These are phyloP conservation scores for Bothrops jararaca DNA, from an alignment of 2,113 vertebrate species.

Conservation along the genomic window DNA sequence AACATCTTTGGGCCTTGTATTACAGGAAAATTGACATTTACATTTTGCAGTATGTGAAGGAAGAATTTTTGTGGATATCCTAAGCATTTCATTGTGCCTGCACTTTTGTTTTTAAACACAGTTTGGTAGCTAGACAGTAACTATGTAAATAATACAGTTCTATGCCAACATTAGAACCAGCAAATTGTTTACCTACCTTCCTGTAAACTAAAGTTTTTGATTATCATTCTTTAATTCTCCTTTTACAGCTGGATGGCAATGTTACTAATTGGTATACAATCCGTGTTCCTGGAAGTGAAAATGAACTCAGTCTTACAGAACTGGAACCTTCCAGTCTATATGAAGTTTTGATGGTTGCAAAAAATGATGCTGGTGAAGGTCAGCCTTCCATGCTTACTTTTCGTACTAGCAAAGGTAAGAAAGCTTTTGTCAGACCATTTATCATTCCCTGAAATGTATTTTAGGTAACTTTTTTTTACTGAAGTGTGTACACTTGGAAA, in stretches of 20 bases:
- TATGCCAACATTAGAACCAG: background rate
- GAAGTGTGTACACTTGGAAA: background rate
- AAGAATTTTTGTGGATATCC: accelerated
- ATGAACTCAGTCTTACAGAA: constrained; percentile 85
- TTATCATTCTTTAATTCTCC: constrained; percentile 38
- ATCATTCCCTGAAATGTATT: background rate
- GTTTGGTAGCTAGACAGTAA: accelerated
- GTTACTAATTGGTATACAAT: constrained; percentile 85
- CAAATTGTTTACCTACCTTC: background rate
- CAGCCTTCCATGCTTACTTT: constrained; percentile 98
- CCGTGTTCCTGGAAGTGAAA: constrained; percentile 92
- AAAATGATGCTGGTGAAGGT: constrained; percentile 84
- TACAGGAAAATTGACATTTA: background rate
- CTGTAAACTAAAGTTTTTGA: constrained; percentile 45
- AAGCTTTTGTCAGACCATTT: background rate
- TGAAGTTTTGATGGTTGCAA: constrained; percentile 95
- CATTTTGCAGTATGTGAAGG: background rate
- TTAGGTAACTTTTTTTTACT: background rate
- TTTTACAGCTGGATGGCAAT: constrained; percentile 81
- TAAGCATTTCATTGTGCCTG: accelerated
- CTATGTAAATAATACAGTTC: background rate
- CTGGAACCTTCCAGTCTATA: constrained; percentile 93
- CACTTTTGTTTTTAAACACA: background rate
- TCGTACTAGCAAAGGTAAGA: constrained; percentile 91
- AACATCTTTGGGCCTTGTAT: background rate